Conservation (phyloP, 2,888 invertebrate genomes). For the Eledona agricola region DNA sequence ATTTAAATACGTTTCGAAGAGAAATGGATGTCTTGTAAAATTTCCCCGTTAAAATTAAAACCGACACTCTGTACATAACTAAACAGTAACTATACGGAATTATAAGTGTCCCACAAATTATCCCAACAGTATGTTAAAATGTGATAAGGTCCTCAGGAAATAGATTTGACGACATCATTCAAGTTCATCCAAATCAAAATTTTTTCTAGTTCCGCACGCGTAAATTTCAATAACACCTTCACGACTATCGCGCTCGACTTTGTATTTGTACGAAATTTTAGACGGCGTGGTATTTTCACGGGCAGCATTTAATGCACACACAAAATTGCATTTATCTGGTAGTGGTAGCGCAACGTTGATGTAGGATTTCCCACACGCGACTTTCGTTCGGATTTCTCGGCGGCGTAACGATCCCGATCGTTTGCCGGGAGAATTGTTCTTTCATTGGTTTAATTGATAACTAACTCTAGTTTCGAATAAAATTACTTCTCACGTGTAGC, state of each 20-base stretch:
- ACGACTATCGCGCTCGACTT: slow-evolving; percentile 18
- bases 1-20: slow-evolving; percentile 40
- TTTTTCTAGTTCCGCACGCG: slow-evolving; percentile 47
- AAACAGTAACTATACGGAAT: slow-evolving; percentile 33
- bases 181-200: slow-evolving; percentile 56
- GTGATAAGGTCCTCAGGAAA: slow-evolving; percentile 65
- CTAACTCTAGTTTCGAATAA: slow-evolving; percentile 30
- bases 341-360: slow-evolving; percentile 20
- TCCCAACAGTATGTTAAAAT: slow-evolving; percentile 52
- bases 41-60: slow-evolving; percentile 30
- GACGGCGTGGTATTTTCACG: slow-evolving; percentile 3
- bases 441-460: slow-evolving; percentile 12
- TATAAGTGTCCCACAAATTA: slow-evolving; percentile 32
- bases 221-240: slow-evolving; percentile 25
- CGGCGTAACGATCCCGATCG: too few relatives aligned
- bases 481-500: slow-evolving; percentile 24
- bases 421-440: too few relatives aligned
- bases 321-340: slow-evolving; percentile 41
- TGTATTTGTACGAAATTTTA: slow-evolving; percentile 10
- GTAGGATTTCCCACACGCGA: slow-evolving; percentile 14
- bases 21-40: slow-evolving; percentile 35
- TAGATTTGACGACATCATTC: slow-evolving; percentile 57
- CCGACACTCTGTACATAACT: slow-evolving; percentile 41
- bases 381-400: too few relatives aligned
- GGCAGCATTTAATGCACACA: slow-evolving; percentile 19